Base-by-base conservation (phyloP, 2,797 vertebrate species). In the Mergus octosetaceus region DNA sequence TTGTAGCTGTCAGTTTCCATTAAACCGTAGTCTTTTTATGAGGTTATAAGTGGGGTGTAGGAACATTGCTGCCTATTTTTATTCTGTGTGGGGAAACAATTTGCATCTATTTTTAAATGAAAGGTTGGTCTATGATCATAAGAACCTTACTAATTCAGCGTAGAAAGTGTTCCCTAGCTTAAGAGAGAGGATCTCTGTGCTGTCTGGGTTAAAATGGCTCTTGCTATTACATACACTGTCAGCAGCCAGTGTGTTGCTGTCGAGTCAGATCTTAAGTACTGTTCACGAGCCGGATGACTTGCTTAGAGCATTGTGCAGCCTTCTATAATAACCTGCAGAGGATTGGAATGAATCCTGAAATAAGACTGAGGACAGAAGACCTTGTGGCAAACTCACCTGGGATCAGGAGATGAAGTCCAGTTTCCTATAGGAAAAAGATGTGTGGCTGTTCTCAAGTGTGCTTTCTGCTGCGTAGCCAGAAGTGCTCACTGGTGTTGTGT, bases 41-140 rank as follows among this genome's bases (percentile, higher is more conserved):
- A 72, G 76, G 32, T 69, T 94, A 0, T 57, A 57, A 95, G 92
- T 89, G 78, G 90, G 71, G 68, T 95, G 47, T 68, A 83, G 89
- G 84, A 95, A 54, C 68, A 74, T 62, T 11, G 2, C 82, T 85
- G 85, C 28, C 80, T 95, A 90, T 88, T 96, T 95, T 95, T 96
- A 82, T 70, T 85, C 41, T 27, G 13, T 39, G 79, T 92, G 65
- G 85, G 78, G 79, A 94, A 94, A 58, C 72, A 45, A 68, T 92
- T 91, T 77, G 43, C 4, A 2, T 89, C 93, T 95, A 85, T 93
- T 85, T 94, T 96, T 95, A 95, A 87, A 58, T 90, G 81, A 91
- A 92, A 91, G 62, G 69, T 94, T 92, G 58, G 58, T 87, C 81
- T 93, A 62, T 93, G 83, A 76, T 92, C 87, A 60, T 58, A 92